Base-by-base conservation (phyloP, 2,113 vertebrate species). In the Coregonus clupeaformis region DNA sequence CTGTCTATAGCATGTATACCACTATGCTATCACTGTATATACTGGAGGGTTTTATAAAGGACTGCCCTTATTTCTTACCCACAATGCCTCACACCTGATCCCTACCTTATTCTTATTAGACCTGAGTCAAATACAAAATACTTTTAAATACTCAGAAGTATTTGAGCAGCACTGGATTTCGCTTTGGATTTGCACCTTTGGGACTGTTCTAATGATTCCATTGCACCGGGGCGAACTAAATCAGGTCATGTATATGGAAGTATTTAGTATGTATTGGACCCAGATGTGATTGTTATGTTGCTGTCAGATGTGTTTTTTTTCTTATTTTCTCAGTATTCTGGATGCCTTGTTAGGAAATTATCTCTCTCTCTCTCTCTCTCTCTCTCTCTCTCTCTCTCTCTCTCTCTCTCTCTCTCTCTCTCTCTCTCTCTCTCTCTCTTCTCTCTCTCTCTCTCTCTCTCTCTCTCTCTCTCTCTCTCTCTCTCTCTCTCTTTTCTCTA, bases 81-180 rank as follows among this genome's bases (percentile, higher is more conserved):
- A 71, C 47, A 89, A 82, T 86, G 80, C 86, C 83, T 91, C 82
- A 77, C 24, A 55, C 71, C 47, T 82, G 67, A 75, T 73, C 69
- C 78, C 77, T 32, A 82, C 42, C 73, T 77, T 77, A 27, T 32
- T 86, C 72, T 80, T 74, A 81, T 74, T 70, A 71, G 76, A 18
- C 1, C 49, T 52, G 49, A 52, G 13, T 52, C 4, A 52, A 52
- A 14, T 49, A 52, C 49, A 5, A 14, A 5, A 52, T 18, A 52
- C 4, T 49, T 49, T 13, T 3, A 49, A 16, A 12, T 3, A 49
- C 1, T 49, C 14, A 49, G 3, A 16, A 14, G 14, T 52, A 52
- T 52, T 52, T 52, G 14, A 52, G 12, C 0, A 52, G 16, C 77
- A 86, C 60, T n/a, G 67, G 75, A 70, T 75, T 78, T 74, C 64